Base-by-base conservation (phyloP, 2,888 invertebrate genomes). In the Hemaris fuciformis region DNA sequence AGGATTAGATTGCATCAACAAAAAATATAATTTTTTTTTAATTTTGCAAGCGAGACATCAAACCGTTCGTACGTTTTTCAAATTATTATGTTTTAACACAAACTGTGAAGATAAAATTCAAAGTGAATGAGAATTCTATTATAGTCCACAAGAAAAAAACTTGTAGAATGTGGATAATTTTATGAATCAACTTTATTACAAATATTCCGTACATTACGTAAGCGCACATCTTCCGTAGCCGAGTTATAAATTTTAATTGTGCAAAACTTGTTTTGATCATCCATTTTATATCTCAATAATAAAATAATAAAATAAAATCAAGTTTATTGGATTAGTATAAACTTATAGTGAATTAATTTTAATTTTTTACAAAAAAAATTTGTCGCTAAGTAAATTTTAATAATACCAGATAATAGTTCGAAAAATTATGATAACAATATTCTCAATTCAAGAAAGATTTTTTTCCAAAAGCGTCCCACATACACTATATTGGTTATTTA, bases 91-190 rank as follows among this genome's bases (percentile, higher is more conserved):
- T n/a, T n/a, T n/a, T n/a, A n/a, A n/a, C n/a, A n/a, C n/a, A n/a
- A n/a, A n/a, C n/a, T n/a, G n/a, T n/a, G n/a, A n/a, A n/a, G n/a
- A n/a, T 22, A 43, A 0, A 23, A 22, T 13, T 3, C n/a, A n/a
- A 13, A 4, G 23, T 25, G 5, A 23, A 46, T 25, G 23, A 22
- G 23, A n/a, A 46, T 46, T 3, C n/a, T n/a, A 0, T 13, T 25
- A 38, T 34, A 59, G n/a, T 23, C 2, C 15, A 25, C n/a, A n/a
- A n/a, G n/a, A 38, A 57, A 59, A 60, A 60, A 42, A 48, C 41
- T 10, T 60, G 60, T 53, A 53, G 60, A 60, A 60, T 60, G 60
- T 53, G 13, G 18, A 23, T 23, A 27, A 41, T 53, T 53, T 60
- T 53, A 27, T 18, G 18, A 53, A 53, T 18, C 48, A 27, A 48